phyloP scores from a whole-genome alignment of 92 coral and sea anemone genomes.

The Plumapathes pennacea region DNA sequence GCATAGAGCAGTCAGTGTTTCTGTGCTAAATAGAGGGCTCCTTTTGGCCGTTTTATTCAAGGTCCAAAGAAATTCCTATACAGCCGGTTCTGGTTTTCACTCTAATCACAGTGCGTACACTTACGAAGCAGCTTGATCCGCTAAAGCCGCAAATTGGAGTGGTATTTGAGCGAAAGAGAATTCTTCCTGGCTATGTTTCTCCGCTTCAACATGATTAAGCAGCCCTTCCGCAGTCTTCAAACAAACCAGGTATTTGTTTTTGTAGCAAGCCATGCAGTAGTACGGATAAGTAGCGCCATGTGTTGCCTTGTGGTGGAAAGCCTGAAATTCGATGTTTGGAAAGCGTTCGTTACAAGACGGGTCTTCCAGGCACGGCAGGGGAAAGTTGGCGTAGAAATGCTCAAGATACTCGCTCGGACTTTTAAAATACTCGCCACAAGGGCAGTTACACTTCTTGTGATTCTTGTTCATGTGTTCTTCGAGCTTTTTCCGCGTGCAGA shows the following conservation, averaged over 20 bases:
- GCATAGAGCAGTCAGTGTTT: too few species aligned
- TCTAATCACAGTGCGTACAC: too few species aligned
- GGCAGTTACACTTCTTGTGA: slow-evolving; percentile 69
- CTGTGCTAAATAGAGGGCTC: too few species aligned
- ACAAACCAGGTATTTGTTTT: slow-evolving; percentile 66
- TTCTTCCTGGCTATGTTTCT: slow-evolving; percentile 67
- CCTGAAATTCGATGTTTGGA: slow-evolving; percentile 80
- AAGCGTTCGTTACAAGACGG: slow-evolving; percentile 77
- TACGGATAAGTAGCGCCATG: slow-evolving; percentile 86
- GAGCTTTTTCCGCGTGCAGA: slow-evolving; percentile 56
- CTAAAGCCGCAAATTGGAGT: slow-evolving; percentile 50
- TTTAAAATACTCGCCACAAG: slow-evolving; percentile 67
- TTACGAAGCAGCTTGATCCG: too few species aligned
- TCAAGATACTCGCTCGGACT: slow-evolving; percentile 66
- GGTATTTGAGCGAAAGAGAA: slow-evolving; percentile 88
- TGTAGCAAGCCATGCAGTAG: slow-evolving; percentile 89
- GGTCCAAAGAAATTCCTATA: too few species aligned
- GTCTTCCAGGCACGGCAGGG: slow-evolving; percentile 84
- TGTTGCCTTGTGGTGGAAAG: slow-evolving; percentile 75
- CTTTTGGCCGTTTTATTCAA: too few species aligned
- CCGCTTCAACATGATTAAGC: slow-evolving; percentile 70
- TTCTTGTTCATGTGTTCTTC: slow-evolving; percentile 65
- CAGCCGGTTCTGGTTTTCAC: too few species aligned
- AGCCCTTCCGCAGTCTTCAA: slow-evolving; percentile 79
- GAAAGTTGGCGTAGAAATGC: slow-evolving; percentile 73